phyloP scores from a whole-genome alignment of 1,140 invertebrate genomes.

The Homalodisca vitripennis region DNA sequence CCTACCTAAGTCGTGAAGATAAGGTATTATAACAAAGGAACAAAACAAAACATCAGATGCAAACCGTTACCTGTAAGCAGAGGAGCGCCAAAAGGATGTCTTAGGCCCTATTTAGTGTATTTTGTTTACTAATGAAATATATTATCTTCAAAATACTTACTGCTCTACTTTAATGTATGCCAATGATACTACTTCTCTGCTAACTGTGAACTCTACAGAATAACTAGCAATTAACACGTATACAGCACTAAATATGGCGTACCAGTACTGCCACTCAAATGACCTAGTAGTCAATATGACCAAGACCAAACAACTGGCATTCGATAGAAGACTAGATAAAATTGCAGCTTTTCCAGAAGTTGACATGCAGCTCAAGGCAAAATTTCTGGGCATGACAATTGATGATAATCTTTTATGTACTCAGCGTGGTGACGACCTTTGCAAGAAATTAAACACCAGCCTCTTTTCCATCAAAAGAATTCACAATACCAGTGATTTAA shows the following conservation, averaged over 20 bases:
- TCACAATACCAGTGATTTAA: background rate
- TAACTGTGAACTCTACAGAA: background rate
- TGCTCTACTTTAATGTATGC: background rate
- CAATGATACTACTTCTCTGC: background rate
- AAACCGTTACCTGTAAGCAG: background rate
- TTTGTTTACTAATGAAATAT: background rate
- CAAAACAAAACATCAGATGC: background rate
- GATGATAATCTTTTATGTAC: background rate
- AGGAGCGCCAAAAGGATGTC: background rate
- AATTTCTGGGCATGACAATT: background rate
- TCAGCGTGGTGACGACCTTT: background rate
- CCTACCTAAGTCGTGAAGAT: background rate
- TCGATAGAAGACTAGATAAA: background rate
- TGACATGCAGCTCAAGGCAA: background rate
- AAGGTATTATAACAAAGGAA: background rate
- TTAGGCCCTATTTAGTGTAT: background rate
- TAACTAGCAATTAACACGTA: background rate
- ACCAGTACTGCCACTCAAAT: conserved; percentile 1
- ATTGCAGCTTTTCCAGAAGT: background rate
- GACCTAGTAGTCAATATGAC: conserved; percentile 7
- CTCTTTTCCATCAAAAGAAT: background rate
- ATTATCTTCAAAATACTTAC: background rate
- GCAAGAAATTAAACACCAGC: background rate
- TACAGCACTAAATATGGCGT: conserved; percentile 2
- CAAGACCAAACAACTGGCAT: conserved; percentile 26